Percentiles rank a stretch among this genome's conserved stretches.
Conservation (phyloP, 1,140 invertebrate genomes). For the Atta colombica region DNA sequence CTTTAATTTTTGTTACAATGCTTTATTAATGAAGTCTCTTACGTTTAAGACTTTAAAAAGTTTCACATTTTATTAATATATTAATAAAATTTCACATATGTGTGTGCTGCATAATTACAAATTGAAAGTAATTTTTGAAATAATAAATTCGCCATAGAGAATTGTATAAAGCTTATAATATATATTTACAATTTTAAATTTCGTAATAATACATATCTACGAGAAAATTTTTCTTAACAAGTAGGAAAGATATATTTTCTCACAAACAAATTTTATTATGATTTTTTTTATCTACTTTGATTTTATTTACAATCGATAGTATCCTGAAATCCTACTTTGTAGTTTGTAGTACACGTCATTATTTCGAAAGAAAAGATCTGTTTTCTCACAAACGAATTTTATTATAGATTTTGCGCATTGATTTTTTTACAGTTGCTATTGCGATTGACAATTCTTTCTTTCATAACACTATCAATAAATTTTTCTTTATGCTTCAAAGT, state of each 20-base stretch:
- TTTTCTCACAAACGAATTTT: not conserved
- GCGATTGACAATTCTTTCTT: not conserved
- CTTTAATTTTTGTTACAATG: constrained; percentile 65
- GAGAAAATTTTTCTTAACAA: not conserved
- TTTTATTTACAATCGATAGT: no score
- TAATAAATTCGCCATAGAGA: not conserved
- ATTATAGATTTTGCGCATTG: not conserved
- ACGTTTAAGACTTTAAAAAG: not conserved
- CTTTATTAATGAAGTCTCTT: constrained; percentile 1
- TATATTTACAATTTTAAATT: not conserved
- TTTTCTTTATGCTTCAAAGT: not conserved
- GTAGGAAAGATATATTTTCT: no score
- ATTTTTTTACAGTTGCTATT: constrained; percentile 2
- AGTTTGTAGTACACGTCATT: no score
- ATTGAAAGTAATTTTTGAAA: constrained; percentile 1
- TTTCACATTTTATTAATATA: not conserved
- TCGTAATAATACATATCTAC: not conserved
- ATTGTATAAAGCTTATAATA: not conserved
- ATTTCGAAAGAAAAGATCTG: not conserved
- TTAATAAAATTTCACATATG: not conserved
- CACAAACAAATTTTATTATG: no score
- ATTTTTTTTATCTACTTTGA: no score
- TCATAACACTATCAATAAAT: not conserved
- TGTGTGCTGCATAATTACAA: not conserved
- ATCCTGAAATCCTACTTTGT: no score